These are phyloP conservation scores for Strigops habroptila DNA, from an alignment of 2,113 vertebrate genomes.

Conservation along the genomic window DNA sequence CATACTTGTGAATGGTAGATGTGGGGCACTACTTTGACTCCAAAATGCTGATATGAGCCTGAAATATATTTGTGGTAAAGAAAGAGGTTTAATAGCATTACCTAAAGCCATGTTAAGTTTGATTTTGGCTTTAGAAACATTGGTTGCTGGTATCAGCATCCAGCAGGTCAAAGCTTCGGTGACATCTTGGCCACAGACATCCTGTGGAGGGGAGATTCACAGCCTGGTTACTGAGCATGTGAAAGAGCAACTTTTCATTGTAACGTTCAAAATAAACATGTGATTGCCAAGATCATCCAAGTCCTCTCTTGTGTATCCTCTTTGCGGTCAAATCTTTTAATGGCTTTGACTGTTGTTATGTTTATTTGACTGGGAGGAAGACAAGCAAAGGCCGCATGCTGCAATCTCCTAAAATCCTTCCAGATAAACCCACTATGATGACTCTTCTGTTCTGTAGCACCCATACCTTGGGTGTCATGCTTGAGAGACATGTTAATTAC, in stretches of 20 bases:
- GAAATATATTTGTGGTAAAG: background rate
- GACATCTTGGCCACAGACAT: background rate
- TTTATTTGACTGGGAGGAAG: background rate
- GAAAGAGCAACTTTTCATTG: background rate
- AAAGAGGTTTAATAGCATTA: background rate
- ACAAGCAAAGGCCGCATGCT: background rate
- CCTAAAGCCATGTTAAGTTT: background rate
- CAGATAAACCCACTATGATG: background rate
- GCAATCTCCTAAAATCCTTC: background rate
- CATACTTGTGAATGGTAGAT: background rate
- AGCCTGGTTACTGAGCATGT: background rate
- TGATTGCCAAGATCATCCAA: background rate
- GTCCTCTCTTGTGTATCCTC: background rate
- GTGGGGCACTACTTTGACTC: background rate
- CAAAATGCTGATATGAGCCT: background rate
- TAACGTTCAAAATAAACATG: background rate
- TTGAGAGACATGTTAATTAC: background rate
- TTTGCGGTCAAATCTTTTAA: background rate
- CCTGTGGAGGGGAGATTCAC: background rate
- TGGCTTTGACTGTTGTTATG: background rate
- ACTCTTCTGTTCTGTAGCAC: background rate
- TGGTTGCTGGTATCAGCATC: background rate
- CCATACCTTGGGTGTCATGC: background rate
- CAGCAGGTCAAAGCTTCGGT: background rate
- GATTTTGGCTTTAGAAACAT: background rate